These are phyloP conservation scores for Circaetus cinerascens DNA, from an alignment of 2,113 vertebrate species.

Conservation along the genomic window DNA sequence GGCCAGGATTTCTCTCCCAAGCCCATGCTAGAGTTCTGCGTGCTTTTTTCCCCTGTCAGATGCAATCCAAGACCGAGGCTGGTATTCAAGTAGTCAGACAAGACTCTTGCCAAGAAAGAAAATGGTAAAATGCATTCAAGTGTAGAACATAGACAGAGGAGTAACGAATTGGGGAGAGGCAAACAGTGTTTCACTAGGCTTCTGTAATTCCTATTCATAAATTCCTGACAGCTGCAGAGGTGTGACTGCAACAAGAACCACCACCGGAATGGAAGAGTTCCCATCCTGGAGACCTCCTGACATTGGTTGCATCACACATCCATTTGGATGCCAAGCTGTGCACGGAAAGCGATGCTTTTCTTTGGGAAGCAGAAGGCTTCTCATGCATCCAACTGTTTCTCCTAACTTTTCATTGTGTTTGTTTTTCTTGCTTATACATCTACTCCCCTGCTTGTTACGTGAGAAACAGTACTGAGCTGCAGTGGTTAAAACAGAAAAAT, in stretches of 20 bases:
- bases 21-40: not conserved
- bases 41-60: not conserved
- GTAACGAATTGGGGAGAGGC: not conserved
- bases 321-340: not conserved
- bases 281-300: not conserved
- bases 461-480: not conserved
- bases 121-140: not conserved
- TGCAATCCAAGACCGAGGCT: not conserved
- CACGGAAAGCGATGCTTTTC: no score
- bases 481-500: not conserved
- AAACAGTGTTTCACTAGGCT: not conserved
- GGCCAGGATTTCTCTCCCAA: not conserved
- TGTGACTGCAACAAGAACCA: not conserved
- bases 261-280: not conserved
- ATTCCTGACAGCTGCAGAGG: not conserved
- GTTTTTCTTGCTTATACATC: not conserved
- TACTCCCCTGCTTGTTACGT: rapidly evolving
- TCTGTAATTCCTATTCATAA: not conserved
- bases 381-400: not conserved
- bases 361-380: not conserved
- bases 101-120: not conserved
- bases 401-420: not conserved
- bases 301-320: rapidly evolving
- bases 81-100: not conserved
- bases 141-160: not conserved